phyloP scores from a whole-genome alignment of 2,888 invertebrate genomes.

The Alloplasta piceator region DNA sequence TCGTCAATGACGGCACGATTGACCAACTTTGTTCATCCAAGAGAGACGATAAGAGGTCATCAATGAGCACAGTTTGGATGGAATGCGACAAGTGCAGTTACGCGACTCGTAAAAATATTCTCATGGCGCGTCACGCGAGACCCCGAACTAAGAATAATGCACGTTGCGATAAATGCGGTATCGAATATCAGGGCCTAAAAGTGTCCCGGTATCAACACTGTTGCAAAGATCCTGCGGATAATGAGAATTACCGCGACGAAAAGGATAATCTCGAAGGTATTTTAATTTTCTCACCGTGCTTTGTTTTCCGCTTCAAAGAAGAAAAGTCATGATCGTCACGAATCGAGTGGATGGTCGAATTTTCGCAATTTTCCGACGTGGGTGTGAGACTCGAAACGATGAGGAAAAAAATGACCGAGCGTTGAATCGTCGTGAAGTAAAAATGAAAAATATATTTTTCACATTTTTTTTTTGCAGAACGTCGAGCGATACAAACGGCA shows the following conservation, averaged over 20 bases:
- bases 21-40: constrained; percentile 38
- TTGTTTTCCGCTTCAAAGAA: neutral
- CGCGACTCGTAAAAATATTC: constrained; percentile 78
- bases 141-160: constrained; percentile 72
- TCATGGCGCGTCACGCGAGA: constrained; percentile 77
- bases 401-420: too few species aligned
- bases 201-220: constrained; percentile 5
- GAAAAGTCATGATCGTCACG: neutral
- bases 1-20: constrained; percentile 54
- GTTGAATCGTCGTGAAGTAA: too few species aligned
- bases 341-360: neutral
- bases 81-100: constrained; percentile 82
- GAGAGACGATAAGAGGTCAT: constrained; percentile 45
- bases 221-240: constrained; percentile 29
- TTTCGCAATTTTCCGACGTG: neutral
- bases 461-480: constrained; percentile 14
- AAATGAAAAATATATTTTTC: neutral
- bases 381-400: too few species aligned
- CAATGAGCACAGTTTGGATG: constrained; percentile 74
- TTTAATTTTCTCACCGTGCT: neutral
- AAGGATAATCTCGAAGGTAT: constrained; percentile 57
- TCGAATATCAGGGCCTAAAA: constrained; percentile 55
- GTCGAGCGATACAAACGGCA: constrained; percentile 53
- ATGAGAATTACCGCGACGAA: constrained; percentile 22
- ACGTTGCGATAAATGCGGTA: constrained; percentile 71